These are phyloP conservation scores for Doryteuthis pealeii DNA, from an alignment of 1,140 invertebrate genomes.

Conservation along the genomic window DNA sequence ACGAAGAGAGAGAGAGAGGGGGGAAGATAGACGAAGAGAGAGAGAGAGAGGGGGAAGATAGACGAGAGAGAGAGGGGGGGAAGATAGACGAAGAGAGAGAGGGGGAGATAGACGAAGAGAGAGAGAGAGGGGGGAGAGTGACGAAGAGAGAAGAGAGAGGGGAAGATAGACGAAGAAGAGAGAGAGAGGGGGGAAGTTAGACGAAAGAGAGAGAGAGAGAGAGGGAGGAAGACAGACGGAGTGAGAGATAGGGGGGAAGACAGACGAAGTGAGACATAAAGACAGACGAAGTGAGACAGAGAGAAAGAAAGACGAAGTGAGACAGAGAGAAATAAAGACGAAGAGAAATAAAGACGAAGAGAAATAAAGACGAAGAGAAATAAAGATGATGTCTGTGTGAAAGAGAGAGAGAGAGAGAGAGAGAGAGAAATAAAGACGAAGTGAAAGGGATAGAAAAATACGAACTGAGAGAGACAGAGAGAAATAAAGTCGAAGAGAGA, in stretches of 20 bases:
- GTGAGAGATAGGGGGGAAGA: not conserved
- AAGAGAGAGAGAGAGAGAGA: no score
- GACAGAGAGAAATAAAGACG: not conserved
- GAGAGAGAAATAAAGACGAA: no score
- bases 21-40: no score
- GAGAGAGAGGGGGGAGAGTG: not conserved
- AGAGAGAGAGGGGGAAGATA: no score
- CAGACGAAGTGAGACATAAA: not conserved
- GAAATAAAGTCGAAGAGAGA: no score
- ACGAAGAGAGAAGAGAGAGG: not conserved
- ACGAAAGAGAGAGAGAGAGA: not conserved
- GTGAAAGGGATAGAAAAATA: no score
- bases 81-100: not conserved
- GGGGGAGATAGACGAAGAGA: not conserved
- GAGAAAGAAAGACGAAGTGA: not conserved
- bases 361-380: no score
- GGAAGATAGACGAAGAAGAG: not conserved
- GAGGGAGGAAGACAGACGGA: not conserved
- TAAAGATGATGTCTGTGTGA: no score
- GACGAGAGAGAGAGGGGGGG: no score
- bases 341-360: not conserved
- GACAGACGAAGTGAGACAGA: not conserved
- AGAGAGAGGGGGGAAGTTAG: not conserved
- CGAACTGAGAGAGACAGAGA: no score
- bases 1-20: no score